These are phyloP conservation scores for Cantharis lateralis DNA, from an alignment of 2,888 invertebrate species.

Conservation along the genomic window DNA sequence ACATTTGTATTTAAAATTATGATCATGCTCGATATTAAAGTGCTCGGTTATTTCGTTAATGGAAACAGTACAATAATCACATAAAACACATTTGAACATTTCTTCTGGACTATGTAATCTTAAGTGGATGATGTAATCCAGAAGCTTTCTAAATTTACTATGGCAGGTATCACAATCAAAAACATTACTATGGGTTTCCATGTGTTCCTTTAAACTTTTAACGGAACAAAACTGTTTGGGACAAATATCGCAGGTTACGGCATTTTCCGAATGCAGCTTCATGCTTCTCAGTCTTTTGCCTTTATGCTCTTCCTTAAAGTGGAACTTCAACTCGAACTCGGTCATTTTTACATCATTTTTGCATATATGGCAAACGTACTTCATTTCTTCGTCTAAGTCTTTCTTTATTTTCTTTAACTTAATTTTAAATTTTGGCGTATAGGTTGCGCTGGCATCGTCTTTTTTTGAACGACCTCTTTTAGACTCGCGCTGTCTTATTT, in stretches of 20 bases:
- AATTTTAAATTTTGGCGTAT: not conserved
- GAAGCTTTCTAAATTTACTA: conserved; percentile 49
- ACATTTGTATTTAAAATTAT: conserved; percentile 59
- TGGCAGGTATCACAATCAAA: conserved; percentile 53
- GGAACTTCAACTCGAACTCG: conserved; percentile 41
- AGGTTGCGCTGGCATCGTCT: not conserved
- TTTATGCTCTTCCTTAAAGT: conserved; percentile 42
- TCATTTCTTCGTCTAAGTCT: conserved; percentile 2
- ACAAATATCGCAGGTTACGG: conserved; percentile 50
- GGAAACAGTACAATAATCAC: conserved; percentile 48
- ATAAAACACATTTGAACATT: conserved; percentile 50
- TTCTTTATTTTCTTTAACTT: not conserved
- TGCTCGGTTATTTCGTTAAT: conserved; percentile 50
- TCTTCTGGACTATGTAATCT: conserved; percentile 49
- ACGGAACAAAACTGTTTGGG: conserved; percentile 48
- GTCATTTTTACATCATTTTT: conserved; percentile 43
- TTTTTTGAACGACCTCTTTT: not conserved
- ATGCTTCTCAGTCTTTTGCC: conserved; percentile 21
- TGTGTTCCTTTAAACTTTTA: conserved; percentile 49
- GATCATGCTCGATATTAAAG: conserved; percentile 46
- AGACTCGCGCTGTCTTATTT: not conserved
- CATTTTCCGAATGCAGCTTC: conserved; percentile 13
- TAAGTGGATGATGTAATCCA: conserved; percentile 51
- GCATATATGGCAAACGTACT: conserved; percentile 43
- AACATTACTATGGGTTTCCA: conserved; percentile 52